Evolutionary conservation across 2,113 vertebrate genomes (phyloP), one percentile per base, ranked within the genome.

Genomic region (Ploceus nigricollis): DNA sequence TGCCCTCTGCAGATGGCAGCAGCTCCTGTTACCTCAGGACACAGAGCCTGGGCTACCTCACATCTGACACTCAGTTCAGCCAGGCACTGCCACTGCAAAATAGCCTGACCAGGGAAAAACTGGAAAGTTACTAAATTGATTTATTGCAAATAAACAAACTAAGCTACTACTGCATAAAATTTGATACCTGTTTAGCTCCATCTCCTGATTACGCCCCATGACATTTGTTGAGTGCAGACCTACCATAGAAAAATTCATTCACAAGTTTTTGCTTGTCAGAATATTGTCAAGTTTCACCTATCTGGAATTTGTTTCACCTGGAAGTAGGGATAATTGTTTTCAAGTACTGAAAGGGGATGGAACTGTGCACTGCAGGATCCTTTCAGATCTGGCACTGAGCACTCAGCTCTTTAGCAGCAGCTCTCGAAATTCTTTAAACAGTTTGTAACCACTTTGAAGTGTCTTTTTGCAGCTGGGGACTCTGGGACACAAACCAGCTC

Each of bases 1-100:
- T 0, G 1, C 30, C 31, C 17, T 71, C 16, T 71, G 61, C 58
- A 64, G 56, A 21, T 1, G 0, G 39, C 47, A 58, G 66, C 0
- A 1, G 39, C 35, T 66, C 40, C 51, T 9, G 3, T 22, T 17
- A 6, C 18, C 17, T 47, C 25, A 25, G 56, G 35, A 28, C 2
- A 6, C 12, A 15, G 39, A 37, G 70, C 48, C 27, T 33, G 14
- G 21, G 31, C 44, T 18, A 0, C 61, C 42, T 27, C 0, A 2
- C n/a, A 13, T 4, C 40, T 12, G 24, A 21, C 22, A 6, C 33
- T 44, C 27, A 4, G 45, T 15, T 45, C 60, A 44, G 54, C 40
- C 69, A 20, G 47, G 60, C 28, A 40, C 24, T 28, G 87, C 37
- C 7, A 2, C 57, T 30, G 70, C 58, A 14, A 13, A 56, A 33